Percentiles rank a stretch among this genome's conserved stretches.
These are phyloP conservation scores for Gila orcuttii DNA, from an alignment of 2,113 vertebrate genomes.

Conservation along the genomic window DNA sequence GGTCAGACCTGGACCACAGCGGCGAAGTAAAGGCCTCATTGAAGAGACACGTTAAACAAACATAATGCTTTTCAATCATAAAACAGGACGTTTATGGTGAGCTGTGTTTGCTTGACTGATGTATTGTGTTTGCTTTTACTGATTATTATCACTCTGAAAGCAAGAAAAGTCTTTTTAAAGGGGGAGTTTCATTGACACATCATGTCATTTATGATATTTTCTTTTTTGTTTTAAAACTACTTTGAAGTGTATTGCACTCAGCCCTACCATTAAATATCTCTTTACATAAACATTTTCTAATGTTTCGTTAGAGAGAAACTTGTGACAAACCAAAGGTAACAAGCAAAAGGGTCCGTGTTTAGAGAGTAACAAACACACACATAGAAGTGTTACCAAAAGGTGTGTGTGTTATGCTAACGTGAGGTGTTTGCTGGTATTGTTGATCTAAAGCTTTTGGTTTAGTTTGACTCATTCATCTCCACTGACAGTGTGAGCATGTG, in stretches of 20 bases:
- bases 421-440: slow-evolving; percentile 40
- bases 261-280: background rate
- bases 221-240: too few species aligned
- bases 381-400: slow-evolving; percentile 40
- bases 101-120: background rate
- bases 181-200: background rate
- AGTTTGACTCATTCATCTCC: slow-evolving; percentile 12
- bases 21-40: background rate
- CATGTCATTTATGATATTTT: too few species aligned
- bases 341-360: background rate
- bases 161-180: background rate
- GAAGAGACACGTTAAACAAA: slow-evolving; percentile 22
- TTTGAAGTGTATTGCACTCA: background rate
- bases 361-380: background rate
- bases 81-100: background rate
- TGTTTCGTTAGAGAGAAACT: background rate
- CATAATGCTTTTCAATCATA: background rate
- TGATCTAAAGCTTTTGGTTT: slow-evolving; percentile 54
- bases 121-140: slow-evolving; percentile 4
- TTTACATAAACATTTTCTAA: background rate
- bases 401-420: background rate
- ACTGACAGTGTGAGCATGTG: background rate
- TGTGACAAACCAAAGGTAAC: background rate
- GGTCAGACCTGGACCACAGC: slow-evolving; percentile 4
- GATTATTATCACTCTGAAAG: background rate